Percentiles rank a stretch among this genome's conserved stretches.
Evolutionary conservation across 2,888 invertebrate genomes (phyloP).

Genomic region (Ashinkailepas kermadecensis): DNA sequence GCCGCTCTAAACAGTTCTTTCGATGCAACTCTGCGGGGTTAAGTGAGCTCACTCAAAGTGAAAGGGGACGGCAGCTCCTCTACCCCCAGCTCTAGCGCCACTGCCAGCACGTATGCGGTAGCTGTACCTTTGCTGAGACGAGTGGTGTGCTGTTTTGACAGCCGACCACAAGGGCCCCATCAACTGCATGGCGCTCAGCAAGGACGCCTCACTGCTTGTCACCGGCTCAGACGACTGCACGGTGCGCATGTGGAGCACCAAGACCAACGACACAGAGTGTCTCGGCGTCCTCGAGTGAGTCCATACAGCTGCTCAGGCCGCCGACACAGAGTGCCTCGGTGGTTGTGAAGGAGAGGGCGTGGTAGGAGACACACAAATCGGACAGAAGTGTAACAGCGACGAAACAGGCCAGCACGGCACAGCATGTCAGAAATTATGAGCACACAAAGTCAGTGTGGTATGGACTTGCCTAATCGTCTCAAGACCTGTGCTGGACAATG

Average conservation of each 20-base stretch:
- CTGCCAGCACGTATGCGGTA: not conserved
- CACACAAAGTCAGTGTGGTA: no score
- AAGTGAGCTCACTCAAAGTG: not conserved
- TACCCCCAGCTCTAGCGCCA: not conserved
- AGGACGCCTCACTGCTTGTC: conserved; percentile 46
- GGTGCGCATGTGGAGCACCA: conserved; percentile 46
- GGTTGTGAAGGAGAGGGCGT: no score
- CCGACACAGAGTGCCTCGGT: no score
- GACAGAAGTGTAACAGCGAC: no score
- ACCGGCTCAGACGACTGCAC: conserved; percentile 48
- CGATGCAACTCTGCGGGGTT: not conserved
- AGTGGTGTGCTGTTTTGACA: not conserved
- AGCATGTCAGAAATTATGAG: no score
- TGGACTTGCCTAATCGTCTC: no score
- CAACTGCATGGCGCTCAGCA: conserved; percentile 47
- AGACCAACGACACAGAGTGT: conserved; percentile 44
- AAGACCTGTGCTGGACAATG: no score
- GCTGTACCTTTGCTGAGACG: not conserved
- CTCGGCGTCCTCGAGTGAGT: conserved; percentile 42
- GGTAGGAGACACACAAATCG: no score
- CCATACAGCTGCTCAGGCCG: no score
- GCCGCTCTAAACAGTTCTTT: no score
- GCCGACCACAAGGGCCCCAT: conserved; percentile 44
- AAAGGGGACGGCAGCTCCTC: not conserved
- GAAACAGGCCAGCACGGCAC: no score